Percentiles rank a stretch among this genome's conserved stretches.
These are phyloP conservation scores for Physocephala rufipes DNA, from an alignment of 2,888 invertebrate species.

Conservation along the genomic window DNA sequence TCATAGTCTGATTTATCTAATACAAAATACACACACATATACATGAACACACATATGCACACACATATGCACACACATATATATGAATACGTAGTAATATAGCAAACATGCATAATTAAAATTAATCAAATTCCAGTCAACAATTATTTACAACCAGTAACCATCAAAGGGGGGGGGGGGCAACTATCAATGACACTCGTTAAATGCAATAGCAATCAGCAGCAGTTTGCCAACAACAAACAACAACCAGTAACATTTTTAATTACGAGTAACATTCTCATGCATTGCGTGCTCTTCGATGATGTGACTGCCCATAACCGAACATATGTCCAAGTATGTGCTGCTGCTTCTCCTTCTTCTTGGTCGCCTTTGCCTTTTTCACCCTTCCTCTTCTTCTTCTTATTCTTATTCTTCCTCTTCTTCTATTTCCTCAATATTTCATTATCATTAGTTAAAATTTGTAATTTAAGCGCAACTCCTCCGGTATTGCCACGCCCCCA, in stretches of 20 bases:
- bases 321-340: neutral
- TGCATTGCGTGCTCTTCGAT: neutral
- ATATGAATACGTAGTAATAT: no score
- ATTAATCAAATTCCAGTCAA: slow-evolving; percentile 45
- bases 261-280: slow-evolving; percentile 13
- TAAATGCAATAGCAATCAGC: slow-evolving; percentile 8
- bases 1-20: no score
- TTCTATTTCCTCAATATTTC: neutral
- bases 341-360: neutral
- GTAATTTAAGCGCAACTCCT: slow-evolving; percentile 25
- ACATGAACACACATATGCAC: slow-evolving; percentile 28
- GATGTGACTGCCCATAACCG: no score
- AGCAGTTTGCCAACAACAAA: slow-evolving; percentile 13
- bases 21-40: no score
- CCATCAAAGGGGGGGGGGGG: neutral
- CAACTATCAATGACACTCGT: neutral
- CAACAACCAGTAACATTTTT: slow-evolving; percentile 21
- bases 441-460: slow-evolving; percentile 28
- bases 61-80: slow-evolving; percentile 39
- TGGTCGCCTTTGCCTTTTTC: no score
- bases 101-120: slow-evolving; percentile 50
- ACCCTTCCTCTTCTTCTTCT: neutral
- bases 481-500: slow-evolving; percentile 20
- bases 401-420: neutral
- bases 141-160: slow-evolving; percentile 37